These are phyloP conservation scores for Nerophis ophidion DNA, from an alignment of 2,113 vertebrate genomes.

Conservation along the genomic window DNA sequence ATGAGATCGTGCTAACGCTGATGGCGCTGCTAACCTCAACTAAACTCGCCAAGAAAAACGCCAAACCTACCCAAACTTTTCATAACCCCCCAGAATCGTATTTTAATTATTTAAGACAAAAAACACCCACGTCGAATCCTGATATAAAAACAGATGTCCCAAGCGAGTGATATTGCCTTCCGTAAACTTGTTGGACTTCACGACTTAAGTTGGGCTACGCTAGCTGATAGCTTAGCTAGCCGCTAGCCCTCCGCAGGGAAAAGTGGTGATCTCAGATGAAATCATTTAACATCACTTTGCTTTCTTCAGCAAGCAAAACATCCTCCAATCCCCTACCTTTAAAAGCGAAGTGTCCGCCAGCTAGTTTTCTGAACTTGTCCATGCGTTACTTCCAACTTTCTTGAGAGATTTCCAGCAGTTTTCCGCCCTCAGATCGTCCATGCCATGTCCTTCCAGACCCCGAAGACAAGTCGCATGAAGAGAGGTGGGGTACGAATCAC, in stretches of 20 bases:
- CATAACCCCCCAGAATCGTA: neutral
- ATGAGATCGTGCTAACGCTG: conserved; percentile 21
- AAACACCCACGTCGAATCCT: neutral
- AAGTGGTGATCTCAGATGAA: conserved; percentile 1
- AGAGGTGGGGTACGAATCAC: conserved; percentile 62
- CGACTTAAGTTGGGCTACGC: conserved; percentile 32
- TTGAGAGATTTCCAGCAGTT: conserved; percentile 12
- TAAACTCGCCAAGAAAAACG: neutral
- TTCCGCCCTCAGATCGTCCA: conserved; percentile 33
- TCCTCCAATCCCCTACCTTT: conserved; percentile 47
- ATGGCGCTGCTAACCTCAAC: conserved; percentile 21
- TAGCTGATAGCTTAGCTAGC: conserved; percentile 47
- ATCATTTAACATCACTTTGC: neutral
- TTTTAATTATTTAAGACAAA: neutral
- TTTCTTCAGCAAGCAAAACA: neutral
- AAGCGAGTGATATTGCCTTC: conserved; percentile 32
- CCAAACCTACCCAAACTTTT: neutral
- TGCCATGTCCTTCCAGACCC: conserved; percentile 57
- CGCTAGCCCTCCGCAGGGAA: conserved; percentile 10
- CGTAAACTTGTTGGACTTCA: conserved; percentile 64
- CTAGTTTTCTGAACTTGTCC: conserved; percentile 10
- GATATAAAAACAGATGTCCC: neutral
- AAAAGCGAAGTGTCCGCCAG: conserved; percentile 1
- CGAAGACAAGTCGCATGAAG: conserved; percentile 62
- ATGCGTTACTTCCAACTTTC: conserved; percentile 15